A percentile compares a stretch with the other conserved stretches of the same genome.
phyloP scores from a whole-genome alignment of 2,888 invertebrate species.

The Caenorhabditis japonica region DNA sequence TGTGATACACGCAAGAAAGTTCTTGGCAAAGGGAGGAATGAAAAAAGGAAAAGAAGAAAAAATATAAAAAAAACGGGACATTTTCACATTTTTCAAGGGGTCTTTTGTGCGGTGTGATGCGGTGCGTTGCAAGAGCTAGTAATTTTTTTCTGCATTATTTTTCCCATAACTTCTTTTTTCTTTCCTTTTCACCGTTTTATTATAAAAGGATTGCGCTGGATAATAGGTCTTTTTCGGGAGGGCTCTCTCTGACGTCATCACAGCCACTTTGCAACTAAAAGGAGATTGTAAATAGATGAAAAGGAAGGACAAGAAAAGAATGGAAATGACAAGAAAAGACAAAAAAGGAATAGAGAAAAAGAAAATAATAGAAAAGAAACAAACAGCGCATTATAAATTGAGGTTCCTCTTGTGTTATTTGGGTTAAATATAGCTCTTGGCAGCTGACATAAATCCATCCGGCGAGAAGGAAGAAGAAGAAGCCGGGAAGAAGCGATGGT shows the following conservation, averaged over 20 bases:
- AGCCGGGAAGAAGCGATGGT: constrained; percentile 2
- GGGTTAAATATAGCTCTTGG: constrained; percentile 47
- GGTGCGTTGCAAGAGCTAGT: too few species aligned
- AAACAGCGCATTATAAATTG: constrained; percentile 36
- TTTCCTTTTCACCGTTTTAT: too few species aligned
- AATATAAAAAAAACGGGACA: too few species aligned
- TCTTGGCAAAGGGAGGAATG: neutral
- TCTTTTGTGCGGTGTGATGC: too few species aligned
- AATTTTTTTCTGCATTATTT: too few species aligned
- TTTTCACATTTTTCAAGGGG: too few species aligned
- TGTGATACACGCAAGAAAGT: constrained; percentile 25
- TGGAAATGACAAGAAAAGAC: constrained; percentile 1
- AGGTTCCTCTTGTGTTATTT: constrained; percentile 36
- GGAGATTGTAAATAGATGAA: neutral
- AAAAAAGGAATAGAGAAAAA: constrained; percentile 8
- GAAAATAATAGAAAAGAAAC: constrained; percentile 14
- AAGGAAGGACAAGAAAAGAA: constrained; percentile 2
- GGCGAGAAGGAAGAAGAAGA: neutral
- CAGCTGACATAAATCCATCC: constrained; percentile 32
- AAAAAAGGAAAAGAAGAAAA: too few species aligned
- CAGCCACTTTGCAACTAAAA: constrained; percentile 32
- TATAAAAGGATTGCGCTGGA: too few species aligned
- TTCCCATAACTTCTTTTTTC: too few species aligned
- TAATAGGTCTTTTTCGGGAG: too few species aligned
- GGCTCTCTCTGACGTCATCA: constrained; percentile 24